A percentile compares a stretch with the other conserved stretches of the same genome.
These are phyloP conservation scores for Epinephelus awoara DNA, from an alignment of 2,797 vertebrate genomes.

Conservation along the genomic window DNA sequence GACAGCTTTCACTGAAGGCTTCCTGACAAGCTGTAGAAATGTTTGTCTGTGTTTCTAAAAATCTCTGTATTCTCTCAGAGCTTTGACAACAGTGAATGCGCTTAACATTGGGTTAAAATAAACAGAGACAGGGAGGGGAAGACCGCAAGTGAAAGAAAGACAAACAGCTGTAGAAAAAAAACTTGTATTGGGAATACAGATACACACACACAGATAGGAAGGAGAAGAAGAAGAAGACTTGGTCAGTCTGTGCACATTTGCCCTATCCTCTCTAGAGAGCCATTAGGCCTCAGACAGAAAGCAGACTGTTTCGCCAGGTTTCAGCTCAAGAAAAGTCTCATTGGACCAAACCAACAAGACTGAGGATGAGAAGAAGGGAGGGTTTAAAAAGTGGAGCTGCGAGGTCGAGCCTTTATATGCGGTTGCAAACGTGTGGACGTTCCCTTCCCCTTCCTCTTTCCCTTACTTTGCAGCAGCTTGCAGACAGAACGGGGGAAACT, in stretches of 20 bases:
- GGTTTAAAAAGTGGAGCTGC: slow-evolving; percentile 32
- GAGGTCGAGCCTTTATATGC: slow-evolving; percentile 53
- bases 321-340: slow-evolving; percentile 47
- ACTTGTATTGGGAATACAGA: slow-evolving; percentile 17
- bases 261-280: slow-evolving; percentile 68
- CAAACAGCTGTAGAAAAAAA: slow-evolving; percentile 25
- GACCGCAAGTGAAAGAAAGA: slow-evolving; percentile 14
- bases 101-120: slow-evolving; percentile 32
- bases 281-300: slow-evolving; percentile 73
- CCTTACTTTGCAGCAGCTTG: slow-evolving; percentile 49
- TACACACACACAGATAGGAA: slow-evolving; percentile 5
- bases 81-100: slow-evolving; percentile 28
- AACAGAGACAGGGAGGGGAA: slow-evolving; percentile 4
- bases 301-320: slow-evolving; percentile 68
- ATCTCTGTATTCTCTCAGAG: neutral
- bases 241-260: slow-evolving; percentile 50
- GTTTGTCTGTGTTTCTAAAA: slow-evolving; percentile 24
- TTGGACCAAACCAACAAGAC: slow-evolving; percentile 40
- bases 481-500: slow-evolving; percentile 50
- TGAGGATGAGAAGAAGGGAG: slow-evolving; percentile 30
- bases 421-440: slow-evolving; percentile 59
- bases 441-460: slow-evolving; percentile 41
- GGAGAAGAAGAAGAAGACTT: slow-evolving; percentile 23
- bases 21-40: slow-evolving; percentile 35
- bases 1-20: slow-evolving; percentile 40